These are phyloP conservation scores for Aplidium turbinatum DNA, from an alignment of 23 tunicate species.

Conservation along the genomic window DNA sequence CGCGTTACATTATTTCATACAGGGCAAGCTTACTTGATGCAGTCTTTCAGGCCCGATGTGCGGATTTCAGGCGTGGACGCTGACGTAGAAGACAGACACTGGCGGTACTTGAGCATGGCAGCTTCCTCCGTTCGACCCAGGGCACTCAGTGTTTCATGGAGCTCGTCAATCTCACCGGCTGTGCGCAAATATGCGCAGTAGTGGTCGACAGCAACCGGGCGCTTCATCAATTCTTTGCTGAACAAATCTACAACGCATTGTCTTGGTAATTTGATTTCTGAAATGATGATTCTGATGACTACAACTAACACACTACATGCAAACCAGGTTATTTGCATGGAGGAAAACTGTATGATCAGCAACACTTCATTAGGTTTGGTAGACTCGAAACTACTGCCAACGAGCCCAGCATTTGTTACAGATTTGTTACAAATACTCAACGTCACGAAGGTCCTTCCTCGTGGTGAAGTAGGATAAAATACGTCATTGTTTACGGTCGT, in stretches of 20 bases:
- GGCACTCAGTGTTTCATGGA: slow-evolving; percentile 83
- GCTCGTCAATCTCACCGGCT: slow-evolving; percentile 79
- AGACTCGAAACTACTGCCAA: too few relatives aligned
- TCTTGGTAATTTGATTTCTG: too few relatives aligned
- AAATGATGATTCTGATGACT: too few relatives aligned
- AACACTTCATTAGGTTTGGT: too few relatives aligned
- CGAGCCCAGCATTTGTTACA: too few relatives aligned
- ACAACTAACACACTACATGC: too few relatives aligned
- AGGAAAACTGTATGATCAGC: too few relatives aligned
- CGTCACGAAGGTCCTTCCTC: too few relatives aligned
- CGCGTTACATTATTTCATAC: not conserved
- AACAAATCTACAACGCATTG: slow-evolving; percentile 50
- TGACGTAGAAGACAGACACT: slow-evolving; percentile 45
- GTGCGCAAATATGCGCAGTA: slow-evolving; percentile 84
- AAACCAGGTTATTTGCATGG: too few relatives aligned
- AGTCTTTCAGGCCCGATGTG: slow-evolving; percentile 59
- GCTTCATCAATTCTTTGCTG: slow-evolving; percentile 89
- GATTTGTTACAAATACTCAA: too few relatives aligned
- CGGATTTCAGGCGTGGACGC: slow-evolving; percentile 75
- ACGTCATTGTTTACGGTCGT: too few relatives aligned
- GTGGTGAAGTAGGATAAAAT: too few relatives aligned
- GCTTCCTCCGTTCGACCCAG: slow-evolving; percentile 94
- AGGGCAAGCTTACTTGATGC: slow-evolving; percentile 54
- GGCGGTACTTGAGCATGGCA: slow-evolving; percentile 88
- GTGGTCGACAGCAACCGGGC: slow-evolving; percentile 87